These are phyloP conservation scores for Deroplatys truncata DNA, from an alignment of 2,888 invertebrate genomes.

Conservation along the genomic window DNA sequence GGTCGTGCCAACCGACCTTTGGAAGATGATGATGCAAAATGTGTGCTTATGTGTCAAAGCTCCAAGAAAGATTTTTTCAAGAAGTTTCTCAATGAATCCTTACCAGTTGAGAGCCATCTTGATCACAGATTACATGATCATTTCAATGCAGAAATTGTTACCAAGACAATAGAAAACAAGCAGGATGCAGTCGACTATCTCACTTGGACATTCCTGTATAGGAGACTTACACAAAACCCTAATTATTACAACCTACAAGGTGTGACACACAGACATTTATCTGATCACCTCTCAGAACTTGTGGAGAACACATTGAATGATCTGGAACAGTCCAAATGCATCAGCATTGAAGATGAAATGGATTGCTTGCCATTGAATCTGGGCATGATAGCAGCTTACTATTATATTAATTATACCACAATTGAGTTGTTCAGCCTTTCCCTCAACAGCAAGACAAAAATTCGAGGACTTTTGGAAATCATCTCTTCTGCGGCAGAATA, in stretches of 20 bases:
- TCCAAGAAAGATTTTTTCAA: constrained; percentile 99
- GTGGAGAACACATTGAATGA: constrained; percentile 94
- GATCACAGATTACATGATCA: constrained; percentile 98
- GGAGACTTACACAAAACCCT: constrained; percentile 96
- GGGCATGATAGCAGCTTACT: constrained; percentile 99
- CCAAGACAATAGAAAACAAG: constrained; percentile 99
- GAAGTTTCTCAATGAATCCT: constrained; percentile 93
- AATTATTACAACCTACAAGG: constrained; percentile 99
- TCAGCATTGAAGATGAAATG: constrained; percentile 97
- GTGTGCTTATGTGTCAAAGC: constrained; percentile 93
- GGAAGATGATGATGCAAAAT: constrained; percentile 89
- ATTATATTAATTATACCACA: constrained; percentile 99
- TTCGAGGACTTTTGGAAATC: constrained; percentile 94
- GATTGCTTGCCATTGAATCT: constrained; percentile 94
- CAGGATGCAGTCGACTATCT: constrained; percentile 99
- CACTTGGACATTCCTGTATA: constrained; percentile 98
- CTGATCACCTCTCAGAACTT: constrained; percentile 96
- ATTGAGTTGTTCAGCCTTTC: constrained; percentile 98
- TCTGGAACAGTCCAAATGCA: constrained; percentile 94
- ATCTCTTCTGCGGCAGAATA: constrained; percentile 97
- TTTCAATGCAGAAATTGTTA: constrained; percentile 99
- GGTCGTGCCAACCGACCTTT: constrained; percentile 92
- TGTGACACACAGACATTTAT: constrained; percentile 93
- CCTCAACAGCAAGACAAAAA: constrained; percentile 94
- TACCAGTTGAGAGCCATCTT: constrained; percentile 96